Evolutionary conservation across 2,797 vertebrate genomes (phyloP).

Genomic region (Crenichthys baileyi): DNA sequence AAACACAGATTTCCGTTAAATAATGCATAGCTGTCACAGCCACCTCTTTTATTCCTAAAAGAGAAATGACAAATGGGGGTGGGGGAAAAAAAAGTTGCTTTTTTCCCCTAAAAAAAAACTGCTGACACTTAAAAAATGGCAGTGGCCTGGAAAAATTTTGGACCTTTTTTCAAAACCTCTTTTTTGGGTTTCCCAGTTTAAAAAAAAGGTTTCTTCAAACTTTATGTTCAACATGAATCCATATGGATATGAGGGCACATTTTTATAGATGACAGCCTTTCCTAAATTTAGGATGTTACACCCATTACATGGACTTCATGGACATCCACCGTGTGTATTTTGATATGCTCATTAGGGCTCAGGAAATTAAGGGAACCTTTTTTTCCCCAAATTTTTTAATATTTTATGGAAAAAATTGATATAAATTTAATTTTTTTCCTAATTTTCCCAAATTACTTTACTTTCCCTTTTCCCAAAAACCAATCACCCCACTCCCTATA

Average conservation of each 20-base stretch:
- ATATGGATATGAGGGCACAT: slow-evolving; percentile 6
- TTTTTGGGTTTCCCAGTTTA: slow-evolving; percentile 43
- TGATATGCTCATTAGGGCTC: not conserved
- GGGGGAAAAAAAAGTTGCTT: slow-evolving; percentile 3
- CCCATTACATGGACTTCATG: not conserved
- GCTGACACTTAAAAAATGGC: slow-evolving; percentile 60
- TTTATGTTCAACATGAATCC: not conserved
- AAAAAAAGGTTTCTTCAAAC: slow-evolving; percentile 21
- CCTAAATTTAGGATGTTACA: slow-evolving; percentile 2
- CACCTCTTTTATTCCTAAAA: slow-evolving; percentile 50
- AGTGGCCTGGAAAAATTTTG: slow-evolving; percentile 39
- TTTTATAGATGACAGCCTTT: not conserved
- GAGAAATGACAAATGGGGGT: slow-evolving; percentile 28
- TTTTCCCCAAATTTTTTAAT: too few relatives aligned
- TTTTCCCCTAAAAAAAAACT: slow-evolving; percentile 51
- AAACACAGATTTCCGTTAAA: slow-evolving; percentile 60
- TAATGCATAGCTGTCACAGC: slow-evolving; percentile 62
- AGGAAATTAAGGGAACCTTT: too few relatives aligned
- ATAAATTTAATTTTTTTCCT: too few relatives aligned
- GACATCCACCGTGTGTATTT: not conserved
- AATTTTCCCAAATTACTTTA: too few relatives aligned
- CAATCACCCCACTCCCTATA: too few relatives aligned
- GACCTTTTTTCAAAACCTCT: slow-evolving; percentile 17
- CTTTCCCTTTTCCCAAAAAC: too few relatives aligned
- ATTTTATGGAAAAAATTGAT: too few relatives aligned